phyloP scores from a whole-genome alignment of 2,888 invertebrate species.

The Omphaloscelis lunosa region DNA sequence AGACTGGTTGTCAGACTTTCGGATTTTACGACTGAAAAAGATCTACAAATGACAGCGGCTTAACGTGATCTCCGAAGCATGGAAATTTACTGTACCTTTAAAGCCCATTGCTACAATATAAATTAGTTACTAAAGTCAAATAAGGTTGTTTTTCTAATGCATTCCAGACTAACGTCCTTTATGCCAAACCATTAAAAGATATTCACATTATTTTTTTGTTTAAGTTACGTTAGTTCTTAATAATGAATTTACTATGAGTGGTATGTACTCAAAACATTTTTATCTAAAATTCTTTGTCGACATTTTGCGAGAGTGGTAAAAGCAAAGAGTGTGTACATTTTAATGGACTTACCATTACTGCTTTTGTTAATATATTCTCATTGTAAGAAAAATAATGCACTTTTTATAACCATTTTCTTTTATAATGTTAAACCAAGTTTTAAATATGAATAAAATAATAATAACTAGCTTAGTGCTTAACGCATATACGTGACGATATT shows the following conservation, averaged over 20 bases:
- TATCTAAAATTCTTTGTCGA: background rate
- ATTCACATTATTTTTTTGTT: background rate
- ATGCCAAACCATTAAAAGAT: background rate
- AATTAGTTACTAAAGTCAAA: background rate
- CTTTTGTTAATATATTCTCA: constrained; percentile 20
- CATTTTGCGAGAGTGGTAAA: constrained; percentile 12
- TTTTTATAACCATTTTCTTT: background rate
- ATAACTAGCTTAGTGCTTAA: background rate
- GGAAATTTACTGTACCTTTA: background rate
- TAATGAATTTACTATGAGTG: background rate
- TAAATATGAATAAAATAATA: background rate
- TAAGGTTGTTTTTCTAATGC: background rate
- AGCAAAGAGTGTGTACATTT: constrained; percentile 18
- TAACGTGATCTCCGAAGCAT: background rate
- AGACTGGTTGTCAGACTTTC: background rate
- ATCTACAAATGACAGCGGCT: background rate
- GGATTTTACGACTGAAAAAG: background rate
- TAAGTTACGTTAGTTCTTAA: background rate
- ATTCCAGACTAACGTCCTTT: background rate
- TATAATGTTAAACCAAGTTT: background rate
- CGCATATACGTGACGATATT: background rate
- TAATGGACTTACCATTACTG: constrained; percentile 19
- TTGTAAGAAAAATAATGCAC: background rate
- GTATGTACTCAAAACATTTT: background rate
- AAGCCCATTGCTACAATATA: background rate